Base-by-base conservation (phyloP, 2,113 vertebrate genomes). In the Cryptoleucopteryx plumbea region DNA sequence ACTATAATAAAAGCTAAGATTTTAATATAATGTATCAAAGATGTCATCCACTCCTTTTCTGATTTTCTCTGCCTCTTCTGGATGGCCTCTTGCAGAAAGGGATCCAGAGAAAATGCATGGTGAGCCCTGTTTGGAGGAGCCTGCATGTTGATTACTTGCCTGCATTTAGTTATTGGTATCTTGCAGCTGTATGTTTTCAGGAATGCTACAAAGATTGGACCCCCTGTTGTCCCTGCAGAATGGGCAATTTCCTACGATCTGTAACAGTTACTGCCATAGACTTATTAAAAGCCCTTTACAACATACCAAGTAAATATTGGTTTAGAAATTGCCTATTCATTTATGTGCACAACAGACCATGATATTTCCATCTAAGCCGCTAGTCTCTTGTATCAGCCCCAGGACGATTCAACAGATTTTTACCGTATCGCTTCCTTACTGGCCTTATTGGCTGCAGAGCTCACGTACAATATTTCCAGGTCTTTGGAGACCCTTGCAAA, bases 361-460 rank as follows among this genome's bases (percentile, higher is more conserved):
- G 71, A 15, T 8, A 47, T 88, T 67, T 88, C 81, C 9, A 1
- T 15, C 52, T 10, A 40, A 72, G 72, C 65, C 2, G 7, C 71
- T 32, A 5, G 45, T 34, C 73, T 74, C 52, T 53, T 31, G 26
- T 61, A 10, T 5, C 88, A 63, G 75, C 16, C 75, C 55, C 38
- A 11, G 42, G 9, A 1, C 0, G 2, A 21, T 75, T 19, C 81
- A 82, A 27, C 29, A 4, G 65, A 42, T 7, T 91, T 84, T 70
- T 6, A 7, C 29, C 3, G 1, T 27, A 31, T 75, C 3, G 0
- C 32, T 48, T 86, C 67, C 80, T 13, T 6, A 26, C 3, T 0
- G 2, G 31, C 48, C 32, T 27, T 42, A 7, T 7, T 7, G 74
- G 43, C 74, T 78, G 59, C 77, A 45, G 38, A 85, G 65, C 87